Percentiles rank a stretch among this genome's conserved stretches.
These are phyloP conservation scores for Crotalus helleri DNA, from an alignment of 2,113 vertebrate species.

Conservation along the genomic window DNA sequence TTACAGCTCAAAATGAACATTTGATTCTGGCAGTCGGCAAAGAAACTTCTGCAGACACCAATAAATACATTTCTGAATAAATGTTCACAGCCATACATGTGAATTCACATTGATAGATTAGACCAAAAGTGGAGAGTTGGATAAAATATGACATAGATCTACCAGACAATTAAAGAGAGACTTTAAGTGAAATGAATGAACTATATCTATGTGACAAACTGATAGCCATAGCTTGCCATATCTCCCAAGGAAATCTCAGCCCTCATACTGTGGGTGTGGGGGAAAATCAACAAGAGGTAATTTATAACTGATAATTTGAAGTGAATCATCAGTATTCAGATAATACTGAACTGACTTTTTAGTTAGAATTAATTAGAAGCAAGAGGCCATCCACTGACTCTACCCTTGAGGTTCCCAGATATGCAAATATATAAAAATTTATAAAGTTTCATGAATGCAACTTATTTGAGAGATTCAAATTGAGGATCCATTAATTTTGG, in stretches of 20 bases:
- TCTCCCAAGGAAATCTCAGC: not conserved
- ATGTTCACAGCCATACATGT: not conserved
- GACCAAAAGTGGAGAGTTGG: not conserved
- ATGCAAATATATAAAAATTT: not conserved
- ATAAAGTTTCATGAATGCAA: not conserved
- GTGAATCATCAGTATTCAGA: not conserved
- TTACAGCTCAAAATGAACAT: not conserved
- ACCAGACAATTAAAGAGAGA: not conserved
- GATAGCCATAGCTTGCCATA: not conserved
- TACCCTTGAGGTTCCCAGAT: not conserved
- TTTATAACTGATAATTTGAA: not conserved
- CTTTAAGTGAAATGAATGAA: not conserved
- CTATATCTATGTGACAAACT: not conserved
- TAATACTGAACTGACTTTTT: not conserved
- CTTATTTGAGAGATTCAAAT: slow-evolving; percentile 13
- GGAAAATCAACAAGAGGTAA: not conserved
- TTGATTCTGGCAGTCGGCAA: not conserved
- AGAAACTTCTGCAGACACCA: not conserved
- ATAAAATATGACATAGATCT: not conserved
- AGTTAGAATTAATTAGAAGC: not conserved
- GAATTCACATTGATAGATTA: not conserved
- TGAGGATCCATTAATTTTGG: slow-evolving; percentile 68
- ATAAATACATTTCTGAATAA: not conserved
- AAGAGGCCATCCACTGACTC: not conserved
- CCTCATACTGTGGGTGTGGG: not conserved